Evolutionary conservation across 2,113 vertebrate genomes (phyloP), one percentile per base, ranked within the genome.

Genomic region (Apaloderma vittatum): DNA sequence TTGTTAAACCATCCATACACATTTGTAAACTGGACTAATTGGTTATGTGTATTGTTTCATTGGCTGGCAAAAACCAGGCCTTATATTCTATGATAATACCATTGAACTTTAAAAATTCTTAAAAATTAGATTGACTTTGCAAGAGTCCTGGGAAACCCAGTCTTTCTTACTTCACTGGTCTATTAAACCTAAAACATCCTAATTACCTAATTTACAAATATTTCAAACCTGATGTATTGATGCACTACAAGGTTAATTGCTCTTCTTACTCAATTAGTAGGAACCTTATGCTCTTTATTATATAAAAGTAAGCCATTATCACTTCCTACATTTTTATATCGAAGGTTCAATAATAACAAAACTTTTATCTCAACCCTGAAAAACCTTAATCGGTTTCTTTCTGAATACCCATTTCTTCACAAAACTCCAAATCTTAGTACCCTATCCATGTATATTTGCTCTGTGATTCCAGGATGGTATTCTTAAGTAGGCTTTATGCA

Each of bases 231-330:
- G 90, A 36, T 0, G 0, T 84, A 57, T 51, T 12, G 58, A 54
- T 86, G 96, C n/a, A 58, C 66, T 75, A 17, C 26, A 55, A 90
- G 96, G 95, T 96, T 96, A 97, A 97, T 97, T 96, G 95, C 59
- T 94, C 40, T n/a, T 92, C 67, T 62, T 90, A 63, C 40, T 82
- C 92, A 94, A 88, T 96, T 95, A 94, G 86, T 76, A 52, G 51
- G 83, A 93, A 76, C 17, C 20, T 54, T 49, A 5, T 73, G 67
- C 63, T 88, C 63, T 90, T 93, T 70, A 49, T 90, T 90, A 58
- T 68, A 82, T 88, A 54, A 88, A 95, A 96, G 88, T 22, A 76
- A 94, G 67, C 51, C 63, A 95, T 97, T 96, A 97, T 82, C 92
- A 90, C 94, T 90, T 90, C 11, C 36, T 58, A 9, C 6, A 5